Base-by-base conservation (phyloP, 2,113 vertebrate species). In the Anthoscopus minutus region DNA sequence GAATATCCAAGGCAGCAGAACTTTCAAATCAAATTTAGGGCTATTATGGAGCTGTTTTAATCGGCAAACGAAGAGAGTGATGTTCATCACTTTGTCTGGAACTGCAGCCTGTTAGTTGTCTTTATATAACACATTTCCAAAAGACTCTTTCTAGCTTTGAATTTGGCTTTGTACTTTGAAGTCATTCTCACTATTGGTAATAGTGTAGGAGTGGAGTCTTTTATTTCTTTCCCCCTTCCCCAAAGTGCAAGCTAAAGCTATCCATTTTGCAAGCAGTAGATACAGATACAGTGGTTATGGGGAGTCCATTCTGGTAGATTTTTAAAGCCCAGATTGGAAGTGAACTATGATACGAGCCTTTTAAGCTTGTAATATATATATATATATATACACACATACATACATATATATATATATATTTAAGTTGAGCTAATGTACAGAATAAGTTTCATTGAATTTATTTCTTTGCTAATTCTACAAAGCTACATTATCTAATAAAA, bases 341-440 rank as follows among this genome's bases (percentile, higher is more conserved):
- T 95, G 88, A 98, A 92, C 94, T 96, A 96, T 87, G 96, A 96
- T 88, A 91, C 93, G 95, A 97, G 93, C 96, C 97, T 96, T 97
- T 96, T 65, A 92, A 96, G 96, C 94, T 64, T 98, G 96, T 98
- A 97, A 96, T 95, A 93, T 96, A 88, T 73, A 78, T 86, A 74
- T 87, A 88, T 73, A 61, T 56, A 56, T 15, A 73, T 56, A 64
- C 17, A 51, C 31, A 70, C 7, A 37, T 45, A n/a, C 15, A 37
- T 23, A 74, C 3, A 47, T 23, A 74, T 58, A 54, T 53, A 87
- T 79, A 83, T 89, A 89, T 69, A 95, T 97, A 98, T 93, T 97
- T 97, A 97, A 97, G 96, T 96, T 96, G 91, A 97, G 92, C 89
- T 97, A 93, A 97, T 98, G 97, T 98, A 97, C 96, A 98, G 96